A percentile compares a stretch with the other conserved stretches of the same genome.
These are phyloP conservation scores for Dendrocincla tyrannina DNA, from an alignment of 2,797 vertebrate species.

Conservation along the genomic window DNA sequence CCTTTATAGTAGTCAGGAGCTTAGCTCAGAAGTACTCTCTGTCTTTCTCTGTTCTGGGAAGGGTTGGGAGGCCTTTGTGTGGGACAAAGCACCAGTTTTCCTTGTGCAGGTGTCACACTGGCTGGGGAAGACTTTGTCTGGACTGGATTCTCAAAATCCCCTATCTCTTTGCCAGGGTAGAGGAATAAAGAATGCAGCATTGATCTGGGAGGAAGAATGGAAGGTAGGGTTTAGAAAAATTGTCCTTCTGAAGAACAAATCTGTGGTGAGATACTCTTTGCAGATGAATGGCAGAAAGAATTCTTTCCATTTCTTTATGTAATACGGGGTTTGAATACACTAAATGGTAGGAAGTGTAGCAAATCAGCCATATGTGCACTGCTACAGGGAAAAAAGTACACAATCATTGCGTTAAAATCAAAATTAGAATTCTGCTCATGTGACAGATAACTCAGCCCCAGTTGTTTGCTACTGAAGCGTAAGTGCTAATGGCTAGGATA, in stretches of 20 bases:
- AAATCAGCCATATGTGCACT: not conserved
- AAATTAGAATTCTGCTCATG: slow-evolving; percentile 26
- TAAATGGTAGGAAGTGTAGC: not conserved
- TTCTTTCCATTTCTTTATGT: not conserved
- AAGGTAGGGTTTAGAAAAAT: not conserved
- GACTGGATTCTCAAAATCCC: not conserved
- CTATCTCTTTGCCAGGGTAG: not conserved
- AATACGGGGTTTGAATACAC: not conserved
- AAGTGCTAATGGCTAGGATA: slow-evolving; percentile 49
- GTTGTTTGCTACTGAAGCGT: slow-evolving; percentile 36
- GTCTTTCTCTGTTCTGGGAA: not conserved
- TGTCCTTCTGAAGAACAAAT: not conserved
- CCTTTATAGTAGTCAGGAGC: not conserved
- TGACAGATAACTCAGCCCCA: slow-evolving; percentile 36
- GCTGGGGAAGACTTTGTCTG: not conserved
- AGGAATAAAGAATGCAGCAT: not conserved
- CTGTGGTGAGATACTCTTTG: not conserved
- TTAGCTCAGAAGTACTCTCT: not conserved
- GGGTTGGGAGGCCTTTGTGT: not conserved
- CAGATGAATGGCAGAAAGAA: not conserved
- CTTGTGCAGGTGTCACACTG: not conserved
- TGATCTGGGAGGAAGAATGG: not conserved
- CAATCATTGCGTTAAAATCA: slow-evolving; percentile 37
- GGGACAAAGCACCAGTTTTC: not conserved
- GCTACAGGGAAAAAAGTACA: not conserved